These are phyloP conservation scores for Pristionchus maxplancki DNA, from an alignment of 2,888 invertebrate species.

Conservation along the genomic window DNA sequence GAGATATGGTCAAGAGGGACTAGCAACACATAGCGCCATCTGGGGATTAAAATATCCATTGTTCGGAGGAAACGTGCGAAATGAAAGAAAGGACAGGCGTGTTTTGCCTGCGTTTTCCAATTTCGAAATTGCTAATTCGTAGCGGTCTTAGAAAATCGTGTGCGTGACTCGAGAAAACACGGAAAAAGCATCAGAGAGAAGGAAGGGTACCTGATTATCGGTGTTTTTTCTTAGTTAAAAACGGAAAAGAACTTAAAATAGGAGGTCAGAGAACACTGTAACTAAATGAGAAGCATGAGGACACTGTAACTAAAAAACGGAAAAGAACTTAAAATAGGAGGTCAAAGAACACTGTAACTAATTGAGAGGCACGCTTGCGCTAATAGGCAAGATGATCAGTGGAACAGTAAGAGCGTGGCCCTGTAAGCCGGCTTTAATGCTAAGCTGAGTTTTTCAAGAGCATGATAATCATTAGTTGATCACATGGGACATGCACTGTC, in stretches of 20 bases:
- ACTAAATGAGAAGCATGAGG: not conserved
- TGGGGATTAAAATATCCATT: slow-evolving; percentile 12
- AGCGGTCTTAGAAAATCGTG: too few relatives aligned
- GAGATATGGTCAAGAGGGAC: not conserved
- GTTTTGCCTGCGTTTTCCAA: not conserved
- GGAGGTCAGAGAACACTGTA: not conserved
- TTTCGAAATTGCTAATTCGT: not conserved
- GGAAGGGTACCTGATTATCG: not conserved
- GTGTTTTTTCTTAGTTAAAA: not conserved
- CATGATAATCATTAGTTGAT: too few relatives aligned
- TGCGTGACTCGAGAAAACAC: too few relatives aligned
- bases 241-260: not conserved
- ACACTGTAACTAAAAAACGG: not conserved
- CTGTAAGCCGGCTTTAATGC: too few relatives aligned
- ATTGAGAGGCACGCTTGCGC: not conserved
- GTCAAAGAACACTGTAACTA: not conserved
- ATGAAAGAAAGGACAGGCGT: not conserved
- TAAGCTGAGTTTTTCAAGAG: too few relatives aligned
- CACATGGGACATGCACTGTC: too few relatives aligned
- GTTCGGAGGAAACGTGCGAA: not conserved
- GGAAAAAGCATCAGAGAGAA: not conserved
- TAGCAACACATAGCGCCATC: not conserved
- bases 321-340: not conserved
- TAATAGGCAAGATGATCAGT: too few relatives aligned
- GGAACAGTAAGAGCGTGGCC: too few relatives aligned